Conservation (phyloP, 2,888 invertebrate genomes). For the Caenorhabditis drosophilae region DNA sequence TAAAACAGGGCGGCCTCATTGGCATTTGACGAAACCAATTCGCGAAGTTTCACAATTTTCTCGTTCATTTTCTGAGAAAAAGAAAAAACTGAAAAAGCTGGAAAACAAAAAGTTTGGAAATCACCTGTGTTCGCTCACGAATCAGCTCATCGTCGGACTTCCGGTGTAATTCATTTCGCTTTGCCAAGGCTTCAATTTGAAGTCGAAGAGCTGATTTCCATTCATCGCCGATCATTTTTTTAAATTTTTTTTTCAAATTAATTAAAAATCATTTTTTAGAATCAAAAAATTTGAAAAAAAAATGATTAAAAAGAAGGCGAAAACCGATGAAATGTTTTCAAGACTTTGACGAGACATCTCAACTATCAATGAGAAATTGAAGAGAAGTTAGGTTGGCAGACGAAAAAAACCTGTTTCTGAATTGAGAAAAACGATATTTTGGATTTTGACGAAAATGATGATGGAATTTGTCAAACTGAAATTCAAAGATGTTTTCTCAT, state of each 20-base stretch:
- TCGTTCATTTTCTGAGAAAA: constrained; percentile 54
- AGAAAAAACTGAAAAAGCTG: too few relatives aligned
- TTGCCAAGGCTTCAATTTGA: constrained; percentile 56
- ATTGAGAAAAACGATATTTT: not conserved
- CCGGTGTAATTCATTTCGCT: constrained; percentile 52
- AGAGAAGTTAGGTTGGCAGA: not conserved
- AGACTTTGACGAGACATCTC: too few relatives aligned
- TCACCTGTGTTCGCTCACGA: constrained; percentile 44
- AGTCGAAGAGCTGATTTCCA: constrained; percentile 56
- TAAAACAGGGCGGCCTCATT: constrained; percentile 55
- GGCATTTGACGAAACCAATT: constrained; percentile 44
- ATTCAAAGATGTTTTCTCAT: too few relatives aligned
- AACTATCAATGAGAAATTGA: not conserved
- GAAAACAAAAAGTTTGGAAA: too few relatives aligned
- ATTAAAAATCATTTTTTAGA: too few relatives aligned
- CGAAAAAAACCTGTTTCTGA: not conserved
- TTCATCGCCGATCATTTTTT: constrained; percentile 27
- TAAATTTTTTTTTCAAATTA: too few relatives aligned
- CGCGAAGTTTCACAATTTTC: constrained; percentile 50
- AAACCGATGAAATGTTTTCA: not conserved
- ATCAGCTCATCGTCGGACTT: constrained; percentile 28
- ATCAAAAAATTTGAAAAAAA: not conserved
- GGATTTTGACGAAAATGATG: too few relatives aligned
- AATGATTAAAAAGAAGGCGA: not conserved
- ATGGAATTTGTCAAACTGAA: too few relatives aligned